Conservation (phyloP, 2,113 vertebrate species). For the Chloebia gouldiae region DNA sequence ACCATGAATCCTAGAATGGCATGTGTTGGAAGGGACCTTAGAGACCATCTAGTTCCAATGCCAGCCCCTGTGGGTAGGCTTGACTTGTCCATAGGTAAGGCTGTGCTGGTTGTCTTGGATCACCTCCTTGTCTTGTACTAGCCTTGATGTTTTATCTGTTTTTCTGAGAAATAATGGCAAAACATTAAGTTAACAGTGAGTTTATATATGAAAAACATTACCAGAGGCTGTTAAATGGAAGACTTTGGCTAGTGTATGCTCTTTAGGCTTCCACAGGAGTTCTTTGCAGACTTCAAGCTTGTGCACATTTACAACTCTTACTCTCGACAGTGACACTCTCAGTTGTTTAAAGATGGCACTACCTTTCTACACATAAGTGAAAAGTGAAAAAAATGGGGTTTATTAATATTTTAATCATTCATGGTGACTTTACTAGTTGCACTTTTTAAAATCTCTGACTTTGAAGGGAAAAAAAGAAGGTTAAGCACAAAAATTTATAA, state of each 20-base stretch:
- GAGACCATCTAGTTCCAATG: background rate
- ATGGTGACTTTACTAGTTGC: background rate
- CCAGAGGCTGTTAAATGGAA: background rate
- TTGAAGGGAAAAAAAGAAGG: background rate
- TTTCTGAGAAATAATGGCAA: background rate
- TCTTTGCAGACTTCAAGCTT: background rate
- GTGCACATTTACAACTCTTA: background rate
- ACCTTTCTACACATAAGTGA: background rate
- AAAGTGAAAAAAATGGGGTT: background rate
- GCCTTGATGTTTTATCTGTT: background rate
- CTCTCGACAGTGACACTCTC: accelerated
- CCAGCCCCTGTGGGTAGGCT: too few species aligned
- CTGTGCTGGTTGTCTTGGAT: accelerated
- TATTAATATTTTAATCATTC: background rate
- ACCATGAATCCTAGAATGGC: background rate
- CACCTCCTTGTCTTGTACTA: background rate
- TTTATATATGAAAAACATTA: background rate
- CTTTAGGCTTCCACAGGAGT: background rate
- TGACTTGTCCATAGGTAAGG: background rate
- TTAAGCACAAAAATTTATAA: background rate
- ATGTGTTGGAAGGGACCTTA: background rate
- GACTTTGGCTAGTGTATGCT: background rate
- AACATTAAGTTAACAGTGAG: background rate
- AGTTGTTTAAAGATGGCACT: background rate
- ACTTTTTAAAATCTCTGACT: background rate